These are phyloP conservation scores for Strix aluco DNA, from an alignment of 2,113 vertebrate species.

Conservation along the genomic window DNA sequence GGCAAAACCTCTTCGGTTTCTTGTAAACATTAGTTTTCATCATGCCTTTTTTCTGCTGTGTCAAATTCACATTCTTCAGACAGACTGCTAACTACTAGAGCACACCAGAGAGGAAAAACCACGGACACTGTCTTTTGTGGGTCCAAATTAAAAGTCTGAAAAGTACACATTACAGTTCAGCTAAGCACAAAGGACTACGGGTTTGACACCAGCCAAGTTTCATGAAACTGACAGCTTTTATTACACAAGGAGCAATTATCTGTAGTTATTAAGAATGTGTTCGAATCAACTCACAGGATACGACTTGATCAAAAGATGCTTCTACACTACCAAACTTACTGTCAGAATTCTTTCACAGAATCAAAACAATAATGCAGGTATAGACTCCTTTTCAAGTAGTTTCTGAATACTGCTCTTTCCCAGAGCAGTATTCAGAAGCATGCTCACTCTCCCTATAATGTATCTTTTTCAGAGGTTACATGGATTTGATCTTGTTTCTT, in stretches of 20 bases:
- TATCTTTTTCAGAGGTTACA: neutral
- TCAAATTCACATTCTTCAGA: neutral
- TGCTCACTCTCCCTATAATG: neutral
- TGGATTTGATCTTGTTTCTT: neutral
- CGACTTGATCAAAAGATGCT: neutral
- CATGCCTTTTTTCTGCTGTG: neutral
- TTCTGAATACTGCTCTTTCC: neutral
- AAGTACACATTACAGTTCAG: neutral
- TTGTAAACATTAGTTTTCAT: neutral
- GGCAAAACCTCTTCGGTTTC: neutral
- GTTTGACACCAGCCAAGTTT: neutral
- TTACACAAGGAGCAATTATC: neutral
- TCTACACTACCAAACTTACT: neutral
- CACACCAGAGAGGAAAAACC: neutral
- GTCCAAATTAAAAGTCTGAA: neutral
- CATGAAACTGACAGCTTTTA: neutral
- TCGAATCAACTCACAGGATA: neutral
- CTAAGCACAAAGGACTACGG: neutral
- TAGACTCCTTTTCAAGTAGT: neutral
- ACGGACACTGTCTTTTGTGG: fast-evolving
- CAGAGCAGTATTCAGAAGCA: neutral
- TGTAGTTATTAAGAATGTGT: neutral
- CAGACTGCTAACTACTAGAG: neutral
- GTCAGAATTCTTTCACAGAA: neutral
- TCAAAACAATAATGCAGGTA: neutral